A percentile compares a stretch with the other conserved stretches of the same genome.
phyloP scores from a whole-genome alignment of 2,888 invertebrate species.

The Synergus umbraculus region DNA sequence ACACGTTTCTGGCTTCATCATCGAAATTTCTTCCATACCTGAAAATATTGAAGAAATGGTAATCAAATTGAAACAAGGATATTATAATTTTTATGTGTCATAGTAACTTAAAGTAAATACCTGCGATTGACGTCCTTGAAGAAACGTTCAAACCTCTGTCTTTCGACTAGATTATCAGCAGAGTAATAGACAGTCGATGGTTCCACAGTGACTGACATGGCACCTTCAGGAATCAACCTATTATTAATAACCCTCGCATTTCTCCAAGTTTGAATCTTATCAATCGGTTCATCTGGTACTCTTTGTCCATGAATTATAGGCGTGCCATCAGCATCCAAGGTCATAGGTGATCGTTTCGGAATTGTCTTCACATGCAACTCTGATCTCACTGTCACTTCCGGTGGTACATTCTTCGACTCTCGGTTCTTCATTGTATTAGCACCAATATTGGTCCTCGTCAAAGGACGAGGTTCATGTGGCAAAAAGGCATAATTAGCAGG shows the following conservation, averaged over 20 bases:
- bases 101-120: slow-evolving; percentile 52
- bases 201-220: slow-evolving; percentile 82
- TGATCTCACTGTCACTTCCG: slow-evolving; percentile 85
- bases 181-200: slow-evolving; percentile 72
- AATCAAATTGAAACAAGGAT: not conserved
- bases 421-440: slow-evolving; percentile 75
- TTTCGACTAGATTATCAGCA: slow-evolving; percentile 49
- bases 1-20: slow-evolving; percentile 64
- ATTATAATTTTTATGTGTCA: too few relatives aligned
- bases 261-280: slow-evolving; percentile 88
- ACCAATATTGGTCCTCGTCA: slow-evolving; percentile 70
- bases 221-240: slow-evolving; percentile 85
- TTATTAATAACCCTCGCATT: slow-evolving; percentile 93
- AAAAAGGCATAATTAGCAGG: slow-evolving; percentile 59
- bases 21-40: slow-evolving; percentile 70
- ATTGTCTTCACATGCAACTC: slow-evolving; percentile 80
- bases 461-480: slow-evolving; percentile 64
- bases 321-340: slow-evolving; percentile 85
- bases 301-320: slow-evolving; percentile 90
- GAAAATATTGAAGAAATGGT: slow-evolving; percentile 18
- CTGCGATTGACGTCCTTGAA: slow-evolving; percentile 72
- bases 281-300: slow-evolving; percentile 90
- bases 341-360: slow-evolving; percentile 81
- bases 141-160: slow-evolving; percentile 69
- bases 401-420: slow-evolving; percentile 81